Evolutionary conservation across 2,888 invertebrate genomes (phyloP).

Genomic region (Papilio demoleus): DNA sequence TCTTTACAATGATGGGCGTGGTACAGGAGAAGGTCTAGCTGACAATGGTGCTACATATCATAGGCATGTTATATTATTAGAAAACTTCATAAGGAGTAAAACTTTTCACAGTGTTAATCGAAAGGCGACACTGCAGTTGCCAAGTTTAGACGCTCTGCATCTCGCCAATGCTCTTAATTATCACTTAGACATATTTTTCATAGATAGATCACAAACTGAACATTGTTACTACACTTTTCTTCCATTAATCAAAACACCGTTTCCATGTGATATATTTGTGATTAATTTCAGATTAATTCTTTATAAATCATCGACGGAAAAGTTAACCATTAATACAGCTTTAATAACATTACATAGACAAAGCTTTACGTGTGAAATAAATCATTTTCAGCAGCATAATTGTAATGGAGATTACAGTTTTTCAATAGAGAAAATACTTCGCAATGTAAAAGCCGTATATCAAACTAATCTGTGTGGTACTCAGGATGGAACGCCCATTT

Average conservation of each 20-base stretch:
- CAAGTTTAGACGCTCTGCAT: slow-evolving; percentile 64
- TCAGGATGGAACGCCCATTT: slow-evolving; percentile 56
- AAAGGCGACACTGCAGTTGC: slow-evolving; percentile 49
- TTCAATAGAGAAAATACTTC: slow-evolving; percentile 61
- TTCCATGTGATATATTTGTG: slow-evolving; percentile 71
- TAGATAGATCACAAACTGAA: slow-evolving; percentile 57
- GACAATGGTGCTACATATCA: slow-evolving; percentile 90
- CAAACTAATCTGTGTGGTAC: slow-evolving; percentile 73
- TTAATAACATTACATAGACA: slow-evolving; percentile 66
- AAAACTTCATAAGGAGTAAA: slow-evolving; percentile 56
- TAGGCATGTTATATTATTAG: slow-evolving; percentile 66
- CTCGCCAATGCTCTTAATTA: slow-evolving; percentile 61
- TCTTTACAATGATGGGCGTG: slow-evolving; percentile 95
- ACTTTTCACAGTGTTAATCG: slow-evolving; percentile 29
- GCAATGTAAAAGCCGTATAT: slow-evolving; percentile 58
- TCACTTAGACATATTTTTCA: slow-evolving; percentile 62
- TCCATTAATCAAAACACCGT: slow-evolving; percentile 65
- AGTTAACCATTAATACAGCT: slow-evolving; percentile 55
- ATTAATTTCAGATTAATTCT: slow-evolving; percentile 64
- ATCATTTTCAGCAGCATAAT: slow-evolving; percentile 48
- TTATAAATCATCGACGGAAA: slow-evolving; percentile 47
- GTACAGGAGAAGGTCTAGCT: slow-evolving; percentile 95
- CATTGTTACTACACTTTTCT: slow-evolving; percentile 62
- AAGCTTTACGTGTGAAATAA: slow-evolving; percentile 62
- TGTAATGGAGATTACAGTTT: slow-evolving; percentile 62